Evolutionary conservation across 92 coral and sea anemone genomes (phyloP).

Genomic region (Zoanthus sansibaricus): DNA sequence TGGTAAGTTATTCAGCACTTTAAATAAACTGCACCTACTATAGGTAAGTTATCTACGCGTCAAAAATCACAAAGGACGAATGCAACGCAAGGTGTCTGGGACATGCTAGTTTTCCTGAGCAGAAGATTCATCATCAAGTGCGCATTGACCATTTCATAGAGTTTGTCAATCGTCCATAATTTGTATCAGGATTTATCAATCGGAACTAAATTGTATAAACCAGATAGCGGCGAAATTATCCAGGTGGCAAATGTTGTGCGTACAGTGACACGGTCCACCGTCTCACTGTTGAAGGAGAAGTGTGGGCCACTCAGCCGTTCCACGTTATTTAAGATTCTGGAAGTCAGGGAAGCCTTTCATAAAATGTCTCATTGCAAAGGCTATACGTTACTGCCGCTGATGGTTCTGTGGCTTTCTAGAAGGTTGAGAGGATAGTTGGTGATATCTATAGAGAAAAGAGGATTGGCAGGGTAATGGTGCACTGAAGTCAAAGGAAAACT

Average conservation of each 20-base stretch:
- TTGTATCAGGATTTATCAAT: constrained; percentile 16
- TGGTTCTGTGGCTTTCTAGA: background rate
- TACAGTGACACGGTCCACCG: constrained; percentile 7
- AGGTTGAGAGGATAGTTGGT: background rate
- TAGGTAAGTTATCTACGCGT: constrained; percentile 53
- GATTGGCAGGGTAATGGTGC: background rate
- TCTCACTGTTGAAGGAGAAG: no score
- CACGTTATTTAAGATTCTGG: no score
- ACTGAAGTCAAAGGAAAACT: no score
- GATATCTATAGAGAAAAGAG: constrained; percentile 20
- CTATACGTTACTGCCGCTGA: background rate
- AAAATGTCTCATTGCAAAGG: background rate
- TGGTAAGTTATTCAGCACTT: no score
- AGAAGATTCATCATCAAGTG: constrained; percentile 49
- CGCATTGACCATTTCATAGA: constrained; percentile 43
- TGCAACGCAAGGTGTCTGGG: constrained; percentile 43
- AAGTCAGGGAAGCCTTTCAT: background rate
- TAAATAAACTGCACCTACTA: constrained; percentile 56
- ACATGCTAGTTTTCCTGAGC: constrained; percentile 48
- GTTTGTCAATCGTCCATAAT: constrained; percentile 2
- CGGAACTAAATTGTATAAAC: background rate
- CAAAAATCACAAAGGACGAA: constrained; percentile 49
- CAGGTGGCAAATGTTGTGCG: background rate
- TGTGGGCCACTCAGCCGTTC: no score
- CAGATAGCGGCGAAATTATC: background rate